A percentile compares a stretch with the other conserved stretches of the same genome.
Conservation (phyloP, 2,797 vertebrate species). For the Pipistrellus pygmaeus region DNA sequence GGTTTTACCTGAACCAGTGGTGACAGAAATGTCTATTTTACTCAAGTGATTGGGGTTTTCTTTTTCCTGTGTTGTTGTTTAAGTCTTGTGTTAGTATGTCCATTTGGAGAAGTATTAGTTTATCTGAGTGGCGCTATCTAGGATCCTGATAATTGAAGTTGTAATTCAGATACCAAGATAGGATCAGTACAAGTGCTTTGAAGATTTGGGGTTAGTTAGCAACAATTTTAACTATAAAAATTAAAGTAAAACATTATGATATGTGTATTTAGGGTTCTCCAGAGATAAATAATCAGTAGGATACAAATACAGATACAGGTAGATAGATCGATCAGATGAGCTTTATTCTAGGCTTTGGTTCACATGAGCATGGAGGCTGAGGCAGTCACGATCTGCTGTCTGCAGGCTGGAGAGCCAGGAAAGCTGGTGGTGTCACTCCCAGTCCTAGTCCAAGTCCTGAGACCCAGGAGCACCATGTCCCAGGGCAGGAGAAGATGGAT, state of each 20-base stretch:
- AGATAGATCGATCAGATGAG: not conserved
- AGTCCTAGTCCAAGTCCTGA: not conserved
- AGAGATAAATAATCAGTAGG: not conserved
- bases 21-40: not conserved
- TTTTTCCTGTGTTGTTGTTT: not conserved
- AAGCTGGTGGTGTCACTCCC: not conserved
- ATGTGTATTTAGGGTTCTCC: not conserved
- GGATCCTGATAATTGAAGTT: not conserved
- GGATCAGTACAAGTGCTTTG: not conserved
- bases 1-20: not conserved
- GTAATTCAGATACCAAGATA: not conserved
- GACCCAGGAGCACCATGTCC: not conserved
- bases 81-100: not conserved
- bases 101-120: not conserved
- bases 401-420: not conserved
- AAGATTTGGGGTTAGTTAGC: slow-evolving; percentile 38
- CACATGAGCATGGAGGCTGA: not conserved
- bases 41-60: not conserved
- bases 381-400: not conserved
- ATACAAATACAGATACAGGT: not conserved
- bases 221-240: not conserved
- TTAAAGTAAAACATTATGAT: not conserved
- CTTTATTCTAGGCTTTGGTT: not conserved
- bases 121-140: not conserved
- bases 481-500: not conserved